Percentiles rank a stretch among this genome's conserved stretches.
Evolutionary conservation across 2,888 invertebrate species (phyloP).

Genomic region (Drosophila engyochracea): DNA sequence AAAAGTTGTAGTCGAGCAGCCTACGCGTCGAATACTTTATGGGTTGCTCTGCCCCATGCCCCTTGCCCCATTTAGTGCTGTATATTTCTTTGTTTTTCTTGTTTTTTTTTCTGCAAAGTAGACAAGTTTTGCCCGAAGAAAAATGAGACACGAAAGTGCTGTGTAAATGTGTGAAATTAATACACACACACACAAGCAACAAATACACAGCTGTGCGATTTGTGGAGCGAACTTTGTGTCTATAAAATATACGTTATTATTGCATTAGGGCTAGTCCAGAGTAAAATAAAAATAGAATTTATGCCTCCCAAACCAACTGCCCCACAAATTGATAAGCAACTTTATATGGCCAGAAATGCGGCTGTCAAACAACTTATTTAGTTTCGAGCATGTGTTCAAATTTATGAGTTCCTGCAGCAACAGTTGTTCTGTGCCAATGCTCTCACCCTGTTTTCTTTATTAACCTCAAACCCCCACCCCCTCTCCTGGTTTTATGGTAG

Average conservation of each 20-base stretch:
- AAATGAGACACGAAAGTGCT: slow-evolving; percentile 72
- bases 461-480: slow-evolving; percentile 20
- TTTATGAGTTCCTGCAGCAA: slow-evolving; percentile 58
- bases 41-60: slow-evolving; percentile 9
- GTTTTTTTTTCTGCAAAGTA: slow-evolving; percentile 43
- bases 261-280: slow-evolving; percentile 60
- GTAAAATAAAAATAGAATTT: slow-evolving; percentile 59
- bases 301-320: slow-evolving; percentile 33
- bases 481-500: slow-evolving; percentile 19
- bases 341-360: slow-evolving; percentile 19
- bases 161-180: slow-evolving; percentile 76
- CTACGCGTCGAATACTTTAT: slow-evolving; percentile 57
- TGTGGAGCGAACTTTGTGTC: slow-evolving; percentile 42
- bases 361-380: slow-evolving; percentile 52
- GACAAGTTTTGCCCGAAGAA: slow-evolving; percentile 58
- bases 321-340: slow-evolving; percentile 51
- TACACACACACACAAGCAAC: slow-evolving; percentile 46
- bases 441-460: slow-evolving; percentile 27
- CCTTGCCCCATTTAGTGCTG: slow-evolving; percentile 10
- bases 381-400: slow-evolving; percentile 62
- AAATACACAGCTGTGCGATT: slow-evolving; percentile 15
- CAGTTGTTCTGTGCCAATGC: slow-evolving; percentile 41
- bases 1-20: slow-evolving; percentile 50
- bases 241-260: slow-evolving; percentile 74
- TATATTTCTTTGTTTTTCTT: slow-evolving; percentile 10